phyloP scores from a whole-genome alignment of 2,113 vertebrate genomes.

The Elephantulus edwardii region DNA sequence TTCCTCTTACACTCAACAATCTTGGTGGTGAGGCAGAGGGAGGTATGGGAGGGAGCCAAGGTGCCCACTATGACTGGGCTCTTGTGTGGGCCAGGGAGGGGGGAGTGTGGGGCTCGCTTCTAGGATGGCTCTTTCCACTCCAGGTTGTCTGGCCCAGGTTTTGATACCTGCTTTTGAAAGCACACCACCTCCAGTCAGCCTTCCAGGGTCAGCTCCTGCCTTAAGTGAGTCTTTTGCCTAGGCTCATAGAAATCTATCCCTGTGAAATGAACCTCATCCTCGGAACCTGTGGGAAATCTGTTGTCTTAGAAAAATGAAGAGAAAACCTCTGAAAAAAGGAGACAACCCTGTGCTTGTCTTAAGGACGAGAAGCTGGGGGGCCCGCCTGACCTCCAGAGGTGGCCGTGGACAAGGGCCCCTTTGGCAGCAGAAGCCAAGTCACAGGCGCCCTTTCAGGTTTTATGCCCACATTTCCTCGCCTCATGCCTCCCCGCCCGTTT shows the following conservation, averaged over 20 bases:
- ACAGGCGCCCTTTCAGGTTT: slow-evolving; percentile 65
- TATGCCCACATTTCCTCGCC: slow-evolving; percentile 13
- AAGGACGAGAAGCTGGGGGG: neutral
- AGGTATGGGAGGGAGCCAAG: slow-evolving; percentile 29
- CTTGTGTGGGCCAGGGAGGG: slow-evolving; percentile 2
- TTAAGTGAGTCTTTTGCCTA: neutral
- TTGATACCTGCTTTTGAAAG: slow-evolving; percentile 8
- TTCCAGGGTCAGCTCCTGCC: neutral
- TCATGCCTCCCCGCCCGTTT: neutral
- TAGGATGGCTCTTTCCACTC: slow-evolving; percentile 41
- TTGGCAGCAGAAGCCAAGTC: slow-evolving; percentile 40
- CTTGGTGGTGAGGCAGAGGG: slow-evolving; percentile 32
- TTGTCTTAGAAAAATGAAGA: neutral
- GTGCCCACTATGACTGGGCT: slow-evolving; percentile 38
- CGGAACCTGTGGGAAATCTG: neutral
- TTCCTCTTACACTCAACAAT: slow-evolving; percentile 66
- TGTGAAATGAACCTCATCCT: neutral
- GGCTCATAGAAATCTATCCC: neutral
- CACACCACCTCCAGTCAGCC: neutral
- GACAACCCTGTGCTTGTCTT: neutral
- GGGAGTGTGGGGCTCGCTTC: neutral
- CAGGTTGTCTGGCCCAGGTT: slow-evolving; percentile 26
- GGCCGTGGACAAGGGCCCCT: slow-evolving; percentile 50
- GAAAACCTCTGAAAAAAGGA: neutral
- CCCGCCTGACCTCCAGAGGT: neutral